These are phyloP conservation scores for Abramis brama DNA, from an alignment of 2,113 vertebrate genomes.

Conservation along the genomic window DNA sequence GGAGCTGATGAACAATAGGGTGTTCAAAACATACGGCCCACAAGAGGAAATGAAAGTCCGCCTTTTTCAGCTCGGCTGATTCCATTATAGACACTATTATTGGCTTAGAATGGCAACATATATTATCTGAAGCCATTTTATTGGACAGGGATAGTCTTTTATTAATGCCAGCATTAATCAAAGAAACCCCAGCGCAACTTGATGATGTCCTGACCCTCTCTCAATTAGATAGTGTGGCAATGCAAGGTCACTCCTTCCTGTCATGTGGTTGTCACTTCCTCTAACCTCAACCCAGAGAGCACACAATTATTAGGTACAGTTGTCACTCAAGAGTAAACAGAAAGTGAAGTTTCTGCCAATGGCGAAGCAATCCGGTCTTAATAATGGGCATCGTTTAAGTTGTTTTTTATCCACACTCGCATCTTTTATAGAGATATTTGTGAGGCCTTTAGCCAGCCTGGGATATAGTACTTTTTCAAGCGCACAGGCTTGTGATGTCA, in stretches of 20 bases:
- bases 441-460: conserved; percentile 10
- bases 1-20: conserved; percentile 76
- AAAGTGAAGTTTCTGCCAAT: conserved; percentile 12
- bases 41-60: conserved; percentile 80
- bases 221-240: conserved; percentile 44
- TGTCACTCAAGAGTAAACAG: conserved; percentile 40
- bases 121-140: conserved; percentile 76
- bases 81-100: conserved; percentile 83
- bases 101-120: conserved; percentile 78
- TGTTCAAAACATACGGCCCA: conserved; percentile 69
- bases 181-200: conserved; percentile 59
- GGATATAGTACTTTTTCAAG: not conserved
- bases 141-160: conserved; percentile 68
- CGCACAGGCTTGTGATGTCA: not conserved
- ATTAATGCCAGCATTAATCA: conserved; percentile 74
- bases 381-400: not conserved
- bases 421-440: conserved; percentile 1
- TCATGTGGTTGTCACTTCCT: conserved; percentile 42
- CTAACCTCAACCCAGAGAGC: not conserved
- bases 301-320: conserved; percentile 11
- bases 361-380: not conserved
- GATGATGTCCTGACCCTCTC: conserved; percentile 36
- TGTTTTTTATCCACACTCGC: not conserved
- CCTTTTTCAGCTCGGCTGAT: conserved; percentile 80
- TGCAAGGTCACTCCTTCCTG: conserved; percentile 36